Evolutionary conservation across 1,140 invertebrate genomes (phyloP).

Genomic region (Drosophila pectinifera): DNA sequence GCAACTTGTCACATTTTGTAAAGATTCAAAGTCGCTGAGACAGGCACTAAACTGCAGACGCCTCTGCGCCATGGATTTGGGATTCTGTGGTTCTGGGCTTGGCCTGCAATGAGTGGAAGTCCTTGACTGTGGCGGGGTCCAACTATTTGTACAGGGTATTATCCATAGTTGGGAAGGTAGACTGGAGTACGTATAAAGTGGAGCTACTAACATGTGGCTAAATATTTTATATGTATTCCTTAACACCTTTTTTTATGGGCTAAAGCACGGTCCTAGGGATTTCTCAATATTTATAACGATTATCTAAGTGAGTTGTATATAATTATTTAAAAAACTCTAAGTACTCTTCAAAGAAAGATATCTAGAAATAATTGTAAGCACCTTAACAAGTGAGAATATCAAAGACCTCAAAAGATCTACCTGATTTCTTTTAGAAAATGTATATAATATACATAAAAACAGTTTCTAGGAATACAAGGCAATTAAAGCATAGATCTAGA

Average conservation of each 20-base stretch:
- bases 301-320: background rate
- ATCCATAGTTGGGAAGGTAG: background rate
- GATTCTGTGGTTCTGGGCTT: slow-evolving; percentile 17
- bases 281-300: background rate
- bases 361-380: background rate
- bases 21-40: slow-evolving; percentile 46
- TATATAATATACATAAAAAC: background rate
- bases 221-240: background rate
- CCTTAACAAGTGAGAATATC: background rate
- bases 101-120: slow-evolving; percentile 49
- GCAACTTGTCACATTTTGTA: slow-evolving; percentile 82
- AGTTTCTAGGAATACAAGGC: background rate
- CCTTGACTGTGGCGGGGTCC: slow-evolving; percentile 51
- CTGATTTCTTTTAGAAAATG: background rate
- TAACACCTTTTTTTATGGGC: no score
- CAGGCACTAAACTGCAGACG: slow-evolving; percentile 53
- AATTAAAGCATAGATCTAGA: background rate
- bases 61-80: slow-evolving; percentile 61
- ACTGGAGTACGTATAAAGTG: background rate
- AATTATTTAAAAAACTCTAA: background rate
- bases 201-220: background rate
- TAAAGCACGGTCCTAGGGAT: no score
- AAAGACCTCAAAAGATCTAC: background rate
- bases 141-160: slow-evolving; percentile 15
- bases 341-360: background rate